Evolutionary conservation across 2,113 vertebrate genomes (phyloP).

Genomic region (Chionis minor): DNA sequence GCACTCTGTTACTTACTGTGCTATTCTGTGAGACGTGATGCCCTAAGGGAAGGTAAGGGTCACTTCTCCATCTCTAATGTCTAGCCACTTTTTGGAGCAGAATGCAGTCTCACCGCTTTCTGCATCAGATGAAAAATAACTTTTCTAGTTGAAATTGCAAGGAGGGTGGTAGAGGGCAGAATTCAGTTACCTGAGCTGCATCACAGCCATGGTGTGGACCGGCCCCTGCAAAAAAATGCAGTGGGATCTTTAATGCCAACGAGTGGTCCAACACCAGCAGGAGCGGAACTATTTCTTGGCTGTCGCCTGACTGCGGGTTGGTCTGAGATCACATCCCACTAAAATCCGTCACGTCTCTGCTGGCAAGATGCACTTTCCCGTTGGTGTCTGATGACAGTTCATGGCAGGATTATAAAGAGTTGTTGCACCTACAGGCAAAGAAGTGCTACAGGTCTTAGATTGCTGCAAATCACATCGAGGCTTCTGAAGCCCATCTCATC

Average conservation of each 20-base stretch:
- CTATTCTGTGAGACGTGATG: neutral
- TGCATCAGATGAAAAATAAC: neutral
- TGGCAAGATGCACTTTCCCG: neutral
- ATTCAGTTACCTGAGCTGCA: neutral
- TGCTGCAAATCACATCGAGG: slow-evolving; percentile 20
- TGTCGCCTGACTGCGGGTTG: neutral
- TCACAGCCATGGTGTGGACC: neutral
- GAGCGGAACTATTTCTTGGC: neutral
- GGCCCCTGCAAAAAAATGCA: neutral
- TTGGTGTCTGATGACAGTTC: neutral
- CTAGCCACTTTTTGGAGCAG: neutral
- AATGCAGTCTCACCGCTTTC: neutral
- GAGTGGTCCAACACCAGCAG: neutral
- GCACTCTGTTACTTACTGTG: neutral
- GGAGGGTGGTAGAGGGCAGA: neutral
- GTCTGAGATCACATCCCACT: neutral
- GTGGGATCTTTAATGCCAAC: neutral
- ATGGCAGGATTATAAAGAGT: slow-evolving; percentile 31
- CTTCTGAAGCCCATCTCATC: slow-evolving; percentile 26
- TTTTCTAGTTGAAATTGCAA: neutral
- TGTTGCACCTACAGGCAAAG: slow-evolving; percentile 35
- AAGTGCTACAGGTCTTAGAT: slow-evolving; percentile 4
- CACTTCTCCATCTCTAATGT: neutral
- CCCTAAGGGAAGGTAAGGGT: neutral
- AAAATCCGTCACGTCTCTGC: neutral